These are phyloP conservation scores for Bovichtus variegatus DNA, from an alignment of 2,797 vertebrate genomes.

Conservation along the genomic window DNA sequence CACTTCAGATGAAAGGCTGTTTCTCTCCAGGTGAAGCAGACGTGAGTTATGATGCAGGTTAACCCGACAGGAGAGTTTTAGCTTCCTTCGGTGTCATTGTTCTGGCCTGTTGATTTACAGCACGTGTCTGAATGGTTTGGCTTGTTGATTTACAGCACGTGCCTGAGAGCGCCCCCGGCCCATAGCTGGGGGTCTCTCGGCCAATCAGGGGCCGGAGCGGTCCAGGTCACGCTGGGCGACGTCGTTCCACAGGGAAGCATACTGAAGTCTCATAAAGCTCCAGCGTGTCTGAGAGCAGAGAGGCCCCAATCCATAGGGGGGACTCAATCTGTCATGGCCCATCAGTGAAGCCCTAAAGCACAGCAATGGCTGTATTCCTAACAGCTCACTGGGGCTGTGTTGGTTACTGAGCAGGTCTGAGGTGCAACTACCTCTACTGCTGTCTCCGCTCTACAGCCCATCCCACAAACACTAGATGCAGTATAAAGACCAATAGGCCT, in stretches of 20 bases:
- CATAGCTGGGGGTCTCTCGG: background rate
- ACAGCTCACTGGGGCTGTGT: conserved; percentile 41
- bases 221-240: conserved; percentile 47
- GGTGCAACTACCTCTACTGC: conserved; percentile 40
- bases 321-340: conserved; percentile 72
- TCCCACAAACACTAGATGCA: conserved; percentile 8
- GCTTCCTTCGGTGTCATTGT: conserved; percentile 59
- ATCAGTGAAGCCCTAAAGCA: conserved; percentile 65
- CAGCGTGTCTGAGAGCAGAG: conserved; percentile 58
- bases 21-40: conserved; percentile 48
- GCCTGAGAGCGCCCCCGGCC: conserved; percentile 28
- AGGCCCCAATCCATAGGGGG: conserved; percentile 55
- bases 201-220: conserved; percentile 30
- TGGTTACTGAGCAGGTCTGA: conserved; percentile 46
- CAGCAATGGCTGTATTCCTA: conserved; percentile 49
- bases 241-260: conserved; percentile 55
- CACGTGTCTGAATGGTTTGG: conserved; percentile 32
- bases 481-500: conserved; percentile 19
- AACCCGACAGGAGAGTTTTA: conserved; percentile 51
- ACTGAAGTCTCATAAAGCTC: conserved; percentile 70
- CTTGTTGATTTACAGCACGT: conserved; percentile 37
- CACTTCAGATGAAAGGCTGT: background rate
- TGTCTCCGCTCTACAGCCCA: conserved; percentile 13
- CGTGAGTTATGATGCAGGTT: conserved; percentile 59
- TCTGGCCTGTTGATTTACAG: conserved; percentile 64